Conservation (phyloP, 2,797 vertebrate genomes). For the Paguma larvata region DNA sequence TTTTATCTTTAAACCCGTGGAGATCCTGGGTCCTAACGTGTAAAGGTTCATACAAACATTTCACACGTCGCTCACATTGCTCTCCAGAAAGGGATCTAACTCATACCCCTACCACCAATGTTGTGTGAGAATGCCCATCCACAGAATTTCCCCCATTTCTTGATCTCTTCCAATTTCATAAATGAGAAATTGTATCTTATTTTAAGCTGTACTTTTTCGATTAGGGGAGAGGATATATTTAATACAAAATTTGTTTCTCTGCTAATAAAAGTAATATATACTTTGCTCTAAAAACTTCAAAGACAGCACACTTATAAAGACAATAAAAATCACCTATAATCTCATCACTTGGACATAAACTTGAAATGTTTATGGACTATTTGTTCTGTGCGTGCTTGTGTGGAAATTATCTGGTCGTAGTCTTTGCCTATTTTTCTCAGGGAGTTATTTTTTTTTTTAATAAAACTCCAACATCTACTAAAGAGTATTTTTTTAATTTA, state of each 20-base stretch:
- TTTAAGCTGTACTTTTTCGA: neutral
- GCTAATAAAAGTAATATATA: constrained; percentile 14
- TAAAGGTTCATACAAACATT: neutral
- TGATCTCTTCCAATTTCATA: neutral
- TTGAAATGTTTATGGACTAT: neutral
- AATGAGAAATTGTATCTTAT: neutral
- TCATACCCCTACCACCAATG: neutral
- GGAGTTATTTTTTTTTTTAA: neutral
- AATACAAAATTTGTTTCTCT: neutral
- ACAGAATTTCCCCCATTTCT: neutral
- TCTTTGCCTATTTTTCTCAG: neutral
- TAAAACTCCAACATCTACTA: neutral
- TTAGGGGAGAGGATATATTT: neutral
- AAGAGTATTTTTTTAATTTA: neutral
- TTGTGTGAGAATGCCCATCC: neutral
- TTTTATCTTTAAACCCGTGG: neutral
- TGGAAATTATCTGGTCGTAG: neutral
- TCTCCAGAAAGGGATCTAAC: neutral
- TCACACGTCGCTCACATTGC: neutral
- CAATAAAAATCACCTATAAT: neutral
- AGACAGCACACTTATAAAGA: neutral
- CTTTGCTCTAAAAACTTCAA: constrained; percentile 21
- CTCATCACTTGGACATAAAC: neutral
- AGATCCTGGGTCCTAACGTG: neutral
- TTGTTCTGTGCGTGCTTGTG: neutral